Conservation (phyloP, 1,140 invertebrate species). For the Probaryconus sp. region DNA sequence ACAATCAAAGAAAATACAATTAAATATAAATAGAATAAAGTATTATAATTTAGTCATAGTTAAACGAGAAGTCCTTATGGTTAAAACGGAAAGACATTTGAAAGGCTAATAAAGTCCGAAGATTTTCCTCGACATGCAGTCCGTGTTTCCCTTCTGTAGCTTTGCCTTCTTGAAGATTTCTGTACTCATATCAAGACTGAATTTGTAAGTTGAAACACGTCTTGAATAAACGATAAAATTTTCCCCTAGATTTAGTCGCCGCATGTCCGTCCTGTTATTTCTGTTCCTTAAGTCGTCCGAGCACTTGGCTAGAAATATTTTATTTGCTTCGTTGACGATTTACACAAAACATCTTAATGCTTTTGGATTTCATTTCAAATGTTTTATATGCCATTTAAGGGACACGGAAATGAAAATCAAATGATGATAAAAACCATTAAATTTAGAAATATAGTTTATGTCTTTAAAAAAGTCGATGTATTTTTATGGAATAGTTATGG, state of each 20-base stretch:
- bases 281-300: conserved; percentile 14
- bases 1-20: too few species aligned
- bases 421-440: too few species aligned
- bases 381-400: not conserved
- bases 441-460: too few species aligned
- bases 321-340: conserved; percentile 48
- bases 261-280: conserved; percentile 27
- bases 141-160: conserved; percentile 23
- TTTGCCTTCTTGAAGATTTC: conserved; percentile 44
- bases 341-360: conserved; percentile 38
- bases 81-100: conserved; percentile 60
- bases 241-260: conserved; percentile 71
- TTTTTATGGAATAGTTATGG: too few species aligned
- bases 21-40: too few species aligned
- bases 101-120: conserved; percentile 69
- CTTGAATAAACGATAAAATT: conserved; percentile 76
- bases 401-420: too few species aligned
- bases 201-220: conserved; percentile 74
- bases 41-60: conserved; percentile 48
- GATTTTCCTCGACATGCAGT: conserved; percentile 51
- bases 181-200: conserved; percentile 41
- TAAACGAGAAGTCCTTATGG: conserved; percentile 25
- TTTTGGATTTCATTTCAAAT: conserved; percentile 24
- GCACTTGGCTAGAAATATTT: conserved; percentile 33
- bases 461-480: too few species aligned